Evolutionary conservation across 2,113 vertebrate species (phyloP), one percentile per base, ranked within the genome.

Genomic region (Cyrtonyx montezumae): DNA sequence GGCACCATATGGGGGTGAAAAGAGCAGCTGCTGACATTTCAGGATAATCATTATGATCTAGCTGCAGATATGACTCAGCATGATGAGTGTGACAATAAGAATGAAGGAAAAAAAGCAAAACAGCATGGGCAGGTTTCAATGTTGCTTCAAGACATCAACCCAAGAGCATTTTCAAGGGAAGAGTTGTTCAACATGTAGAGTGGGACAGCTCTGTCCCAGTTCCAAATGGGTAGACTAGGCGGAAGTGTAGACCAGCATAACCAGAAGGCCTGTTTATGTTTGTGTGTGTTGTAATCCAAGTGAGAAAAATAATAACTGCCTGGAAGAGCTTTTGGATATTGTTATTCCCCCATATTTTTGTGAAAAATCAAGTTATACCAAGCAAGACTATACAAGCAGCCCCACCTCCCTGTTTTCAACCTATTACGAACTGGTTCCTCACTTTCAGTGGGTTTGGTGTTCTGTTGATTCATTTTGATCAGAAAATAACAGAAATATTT

Each of bases 11-110:
- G 88, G 90, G 82, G 82, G 90, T 94, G 91, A 96, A 96, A 96
- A 95, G 94, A 97, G 95, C 94, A 96, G 96, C 93, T 93, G 95
- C 92, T 96, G 94, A 95, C 95, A 97, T 95, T 96, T 96, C 81
- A 91, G 83, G 92, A 85, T 96, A 87, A 95, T 96, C 90, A 90
- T 96, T 94, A 92, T 92, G 88, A 92, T 96, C 82, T 88, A 86
- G 95, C 84, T 94, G 88, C 84, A 96, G 90, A 95, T 95, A 94
- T 96, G 91, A 96, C 93, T 96, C 94, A 96, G 90, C 83, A 91
- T 84, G 94, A 94, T 77, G 79, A 93, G 69, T 79, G 37, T 96
- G 94, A 95, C 93, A 91, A 90, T 43, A 95, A 89, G 66, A 87
- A 93, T 25, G 36, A n/a, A 11, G 34, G 14, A 8, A 40, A 90